Conservation (phyloP, 2,888 invertebrate genomes). For the Neocrepidodera transversa region DNA sequence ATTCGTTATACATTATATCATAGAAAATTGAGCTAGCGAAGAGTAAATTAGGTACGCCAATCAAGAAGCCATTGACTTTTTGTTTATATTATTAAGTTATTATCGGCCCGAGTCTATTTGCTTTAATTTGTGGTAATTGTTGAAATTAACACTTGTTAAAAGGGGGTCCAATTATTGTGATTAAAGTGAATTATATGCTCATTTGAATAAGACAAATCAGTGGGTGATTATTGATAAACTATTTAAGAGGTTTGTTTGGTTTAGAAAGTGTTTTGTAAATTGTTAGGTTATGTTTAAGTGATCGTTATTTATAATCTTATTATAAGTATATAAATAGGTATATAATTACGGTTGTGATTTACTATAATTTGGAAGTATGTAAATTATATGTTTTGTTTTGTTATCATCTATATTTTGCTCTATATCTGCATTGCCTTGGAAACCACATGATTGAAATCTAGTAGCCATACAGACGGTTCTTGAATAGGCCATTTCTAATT, state of each 20-base stretch:
- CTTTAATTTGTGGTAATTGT: slow-evolving; percentile 46
- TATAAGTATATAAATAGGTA: no score
- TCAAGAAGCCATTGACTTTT: slow-evolving; percentile 55
- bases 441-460: no score
- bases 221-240: slow-evolving; percentile 12
- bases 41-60: slow-evolving; percentile 57
- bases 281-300: neutral
- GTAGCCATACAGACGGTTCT: no score
- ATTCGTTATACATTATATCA: slow-evolving; percentile 55
- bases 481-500: no score
- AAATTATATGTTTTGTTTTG: no score
- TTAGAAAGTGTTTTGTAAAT: neutral
- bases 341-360: no score
- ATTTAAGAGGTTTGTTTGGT: neutral
- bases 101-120: slow-evolving; percentile 32
- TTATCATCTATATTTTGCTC: no score
- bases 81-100: slow-evolving; percentile 55
- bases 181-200: slow-evolving; percentile 38
- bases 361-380: no score
- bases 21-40: slow-evolving; percentile 48
- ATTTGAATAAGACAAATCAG: slow-evolving; percentile 37
- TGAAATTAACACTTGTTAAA: slow-evolving; percentile 44
- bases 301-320: no score
- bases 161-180: slow-evolving; percentile 39
- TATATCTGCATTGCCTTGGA: no score